Evolutionary conservation across 2,113 vertebrate species (phyloP), one percentile per base, ranked within the genome.

Genomic region (Theristicus caerulescens): DNA sequence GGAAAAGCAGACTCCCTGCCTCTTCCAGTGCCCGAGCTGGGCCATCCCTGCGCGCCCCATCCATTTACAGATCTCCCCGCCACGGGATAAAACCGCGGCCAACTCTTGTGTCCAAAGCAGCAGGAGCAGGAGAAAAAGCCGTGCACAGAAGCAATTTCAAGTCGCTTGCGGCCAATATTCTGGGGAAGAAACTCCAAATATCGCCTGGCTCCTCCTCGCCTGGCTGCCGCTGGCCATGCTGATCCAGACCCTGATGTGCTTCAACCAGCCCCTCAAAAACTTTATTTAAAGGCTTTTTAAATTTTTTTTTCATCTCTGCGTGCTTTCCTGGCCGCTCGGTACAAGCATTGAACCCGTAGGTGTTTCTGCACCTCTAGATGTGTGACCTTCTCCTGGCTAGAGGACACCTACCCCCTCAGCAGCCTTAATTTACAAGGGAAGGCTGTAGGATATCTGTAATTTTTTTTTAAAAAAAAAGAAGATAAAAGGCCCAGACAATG

Each of bases 11-110:
- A 46, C 42, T 31, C 49, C n/a, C 67, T 34, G 18, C 14, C 16
- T 58, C 24, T 26, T 52, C 32, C 51, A 21, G 17, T 6, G 15
- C 52, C 3, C 29, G 4, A 64, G 36, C 49, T 31, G 36, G 16
- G 16, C 42, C 22, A 2, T 7, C 19, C 27, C 57, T 51, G 55
- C 27, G 4, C 9, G 8, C 14, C 36, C 2, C 1, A 0, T 10
- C 19, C 62, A 0, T 21, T 15, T 15, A 16, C 3, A 1, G 13
- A 26, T 46, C 57, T 32, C 32, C 62, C 29, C 31, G 29, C 4
- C 25, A 4, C 25, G 40, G 34, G 17, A 32, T 16, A 26, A 65
- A 78, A 52, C 4, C n/a, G 14, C 46, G 29, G 34, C 9, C 29
- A 52, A 82, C 61, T 38, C 34, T 6, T n/a, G 11, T 38, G 24